Conservation (phyloP, 2,888 invertebrate genomes). For the Ceraclea dissimilis region DNA sequence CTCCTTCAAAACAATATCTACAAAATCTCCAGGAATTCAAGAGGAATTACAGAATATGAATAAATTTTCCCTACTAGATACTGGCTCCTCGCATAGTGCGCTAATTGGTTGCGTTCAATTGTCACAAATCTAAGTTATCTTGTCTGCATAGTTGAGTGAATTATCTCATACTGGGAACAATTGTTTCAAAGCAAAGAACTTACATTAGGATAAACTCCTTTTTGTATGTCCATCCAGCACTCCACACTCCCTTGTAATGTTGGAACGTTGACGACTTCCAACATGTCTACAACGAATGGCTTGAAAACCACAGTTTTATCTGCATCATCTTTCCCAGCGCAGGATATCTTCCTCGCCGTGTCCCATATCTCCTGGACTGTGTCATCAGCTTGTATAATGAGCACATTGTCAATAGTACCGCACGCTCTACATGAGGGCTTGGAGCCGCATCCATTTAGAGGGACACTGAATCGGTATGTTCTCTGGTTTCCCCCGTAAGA, state of each 20-base stretch:
- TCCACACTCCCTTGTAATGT: slow-evolving; percentile 58
- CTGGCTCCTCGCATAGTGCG: no score
- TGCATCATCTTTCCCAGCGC: slow-evolving; percentile 35
- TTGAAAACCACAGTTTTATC: slow-evolving; percentile 43
- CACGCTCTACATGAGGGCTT: slow-evolving; percentile 54
- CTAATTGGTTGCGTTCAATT: no score
- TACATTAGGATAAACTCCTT: slow-evolving; percentile 62
- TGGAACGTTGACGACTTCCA: slow-evolving; percentile 59
- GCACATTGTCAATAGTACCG: slow-evolving; percentile 56
- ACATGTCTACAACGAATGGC: slow-evolving; percentile 63
- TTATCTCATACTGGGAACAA: no score
- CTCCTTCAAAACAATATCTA: no score
- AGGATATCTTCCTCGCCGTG: slow-evolving; percentile 55
- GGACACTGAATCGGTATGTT: slow-evolving; percentile 55
- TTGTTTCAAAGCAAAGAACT: no score
- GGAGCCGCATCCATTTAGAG: slow-evolving; percentile 56
- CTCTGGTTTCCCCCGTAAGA: slow-evolving; percentile 50
- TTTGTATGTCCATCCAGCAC: slow-evolving; percentile 72
- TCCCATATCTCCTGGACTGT: slow-evolving; percentile 59
- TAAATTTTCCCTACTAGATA: no score
- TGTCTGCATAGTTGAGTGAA: no score
- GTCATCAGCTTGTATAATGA: slow-evolving; percentile 61
- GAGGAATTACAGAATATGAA: no score
- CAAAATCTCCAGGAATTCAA: no score
- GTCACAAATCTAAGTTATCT: no score